Percentiles rank a stretch among this genome's conserved stretches.
phyloP scores from a whole-genome alignment of 1,140 invertebrate species.

The Arctopsyche grandis region DNA sequence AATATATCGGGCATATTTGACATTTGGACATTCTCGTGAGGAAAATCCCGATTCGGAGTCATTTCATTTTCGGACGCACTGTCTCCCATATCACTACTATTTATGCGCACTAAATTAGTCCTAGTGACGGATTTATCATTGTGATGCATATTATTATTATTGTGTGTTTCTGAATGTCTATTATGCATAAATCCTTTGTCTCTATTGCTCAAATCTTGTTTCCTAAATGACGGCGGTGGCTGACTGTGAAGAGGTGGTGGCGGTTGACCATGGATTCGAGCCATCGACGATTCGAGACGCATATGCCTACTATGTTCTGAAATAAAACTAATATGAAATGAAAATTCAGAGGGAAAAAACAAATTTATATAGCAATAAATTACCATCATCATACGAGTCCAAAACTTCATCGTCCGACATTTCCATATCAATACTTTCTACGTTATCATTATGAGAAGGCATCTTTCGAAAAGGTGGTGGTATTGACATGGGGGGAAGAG shows the following conservation, averaged over 20 bases:
- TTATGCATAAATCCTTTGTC: constrained; percentile 38
- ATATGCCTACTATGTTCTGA: constrained; percentile 44
- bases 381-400: constrained; percentile 48
- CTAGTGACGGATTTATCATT: constrained; percentile 6
- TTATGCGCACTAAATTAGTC: constrained; percentile 39
- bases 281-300: constrained; percentile 44
- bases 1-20: constrained; percentile 37
- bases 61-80: background rate
- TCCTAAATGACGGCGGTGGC: constrained; percentile 34
- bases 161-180: background rate
- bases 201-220: constrained; percentile 27
- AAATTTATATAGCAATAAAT: constrained; percentile 20
- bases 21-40: constrained; percentile 5
- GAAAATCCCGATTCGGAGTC: background rate
- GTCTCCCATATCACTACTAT: constrained; percentile 24
- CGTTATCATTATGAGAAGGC: constrained; percentile 59
- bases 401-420: constrained; percentile 62
- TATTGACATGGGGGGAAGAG: background rate
- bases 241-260: constrained; percentile 38
- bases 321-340: constrained; percentile 13
- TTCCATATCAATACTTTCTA: constrained; percentile 66
- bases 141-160: constrained; percentile 38
- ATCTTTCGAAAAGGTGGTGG: constrained; percentile 36
- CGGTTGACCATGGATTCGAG: constrained; percentile 47
- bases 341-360: background rate